phyloP scores from a whole-genome alignment of 2,888 invertebrate species.

The Heliconius aoede region DNA sequence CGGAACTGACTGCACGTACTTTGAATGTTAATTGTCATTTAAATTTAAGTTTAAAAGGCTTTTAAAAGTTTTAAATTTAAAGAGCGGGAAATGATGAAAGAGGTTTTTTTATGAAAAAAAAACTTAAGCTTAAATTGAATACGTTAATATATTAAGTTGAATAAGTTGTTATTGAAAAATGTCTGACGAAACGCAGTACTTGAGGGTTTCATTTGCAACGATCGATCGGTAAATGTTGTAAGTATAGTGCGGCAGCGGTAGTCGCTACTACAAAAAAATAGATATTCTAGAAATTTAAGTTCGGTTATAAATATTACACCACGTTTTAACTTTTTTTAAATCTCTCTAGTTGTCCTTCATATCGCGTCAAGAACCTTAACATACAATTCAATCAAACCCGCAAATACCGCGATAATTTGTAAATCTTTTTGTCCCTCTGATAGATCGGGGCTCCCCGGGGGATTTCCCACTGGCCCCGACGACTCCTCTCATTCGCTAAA shows the following conservation, averaged over 20 bases:
- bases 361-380: background rate
- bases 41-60: background rate
- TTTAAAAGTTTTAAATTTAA: too few relatives aligned
- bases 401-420: slow-evolving; percentile 33
- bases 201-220: background rate
- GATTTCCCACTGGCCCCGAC: background rate
- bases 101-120: background rate
- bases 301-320: too few relatives aligned
- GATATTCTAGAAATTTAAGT: too few relatives aligned
- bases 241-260: too few relatives aligned
- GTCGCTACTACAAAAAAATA: too few relatives aligned
- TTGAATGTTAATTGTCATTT: background rate
- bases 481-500: slow-evolving; percentile 26
- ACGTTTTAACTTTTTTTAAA: too few relatives aligned
- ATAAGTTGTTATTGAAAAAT: background rate
- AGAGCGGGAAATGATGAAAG: too few relatives aligned
- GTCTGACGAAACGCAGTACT: background rate
- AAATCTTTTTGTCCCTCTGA: slow-evolving; percentile 32
- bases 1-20: background rate
- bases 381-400: background rate
- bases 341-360: background rate
- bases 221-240: too few relatives aligned
- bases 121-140: background rate
- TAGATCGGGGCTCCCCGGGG: slow-evolving; percentile 15
- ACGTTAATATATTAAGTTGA: too few relatives aligned